These are phyloP conservation scores for Protodeltote pygarga DNA, from an alignment of 2,888 invertebrate genomes.

Conservation along the genomic window DNA sequence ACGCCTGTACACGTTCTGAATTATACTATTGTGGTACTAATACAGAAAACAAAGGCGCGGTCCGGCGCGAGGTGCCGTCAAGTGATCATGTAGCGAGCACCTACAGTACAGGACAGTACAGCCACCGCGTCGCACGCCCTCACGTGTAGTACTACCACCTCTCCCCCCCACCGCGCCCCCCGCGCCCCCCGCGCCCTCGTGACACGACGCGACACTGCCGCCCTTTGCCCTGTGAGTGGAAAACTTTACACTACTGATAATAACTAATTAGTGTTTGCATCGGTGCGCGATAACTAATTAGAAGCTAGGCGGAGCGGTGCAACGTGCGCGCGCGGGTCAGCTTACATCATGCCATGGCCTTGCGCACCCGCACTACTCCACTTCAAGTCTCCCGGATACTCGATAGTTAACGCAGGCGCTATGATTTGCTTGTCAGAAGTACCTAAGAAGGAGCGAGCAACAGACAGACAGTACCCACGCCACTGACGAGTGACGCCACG, in stretches of 20 bases:
- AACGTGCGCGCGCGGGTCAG: conserved; percentile 16
- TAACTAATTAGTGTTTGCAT: conserved; percentile 23
- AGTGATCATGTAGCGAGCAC: no score
- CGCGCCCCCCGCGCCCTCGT: not conserved
- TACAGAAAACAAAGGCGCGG: conserved; percentile 25
- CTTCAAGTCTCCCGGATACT: not conserved
- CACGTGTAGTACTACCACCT: not conserved
- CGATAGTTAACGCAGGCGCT: no score
- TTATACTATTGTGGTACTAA: conserved; percentile 2
- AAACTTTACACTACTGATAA: conserved; percentile 18
- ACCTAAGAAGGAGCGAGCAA: no score
- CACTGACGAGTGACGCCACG: no score
- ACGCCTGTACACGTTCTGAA: not conserved
- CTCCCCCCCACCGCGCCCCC: not conserved
- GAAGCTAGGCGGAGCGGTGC: conserved; percentile 25
- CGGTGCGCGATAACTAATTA: conserved; percentile 26
- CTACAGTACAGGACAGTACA: no score
- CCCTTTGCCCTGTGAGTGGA: not conserved
- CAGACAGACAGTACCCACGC: no score
- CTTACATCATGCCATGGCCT: not conserved
- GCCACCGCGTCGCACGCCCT: not conserved
- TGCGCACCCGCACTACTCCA: not conserved
- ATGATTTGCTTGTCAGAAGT: no score
- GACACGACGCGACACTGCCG: no score
- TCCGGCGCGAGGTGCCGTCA: no score